Evolutionary conservation across 2,888 invertebrate genomes (phyloP), one percentile per base, ranked within the genome.

Genomic region (Lochmaea capreae): DNA sequence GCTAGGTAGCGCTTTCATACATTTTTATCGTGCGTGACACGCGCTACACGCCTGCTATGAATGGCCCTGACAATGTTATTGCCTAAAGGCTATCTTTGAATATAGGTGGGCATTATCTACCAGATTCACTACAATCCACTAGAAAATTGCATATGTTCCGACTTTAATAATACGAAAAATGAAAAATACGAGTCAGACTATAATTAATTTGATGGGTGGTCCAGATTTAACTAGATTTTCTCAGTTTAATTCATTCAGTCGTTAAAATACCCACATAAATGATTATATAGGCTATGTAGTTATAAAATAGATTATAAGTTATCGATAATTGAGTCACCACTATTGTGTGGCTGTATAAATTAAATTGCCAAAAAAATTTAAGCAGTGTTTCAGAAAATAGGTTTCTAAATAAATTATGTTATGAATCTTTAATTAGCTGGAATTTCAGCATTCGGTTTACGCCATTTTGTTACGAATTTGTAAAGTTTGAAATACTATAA

Each of bases 131-230:
- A 68, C 54, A 67, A 65, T 68, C 67, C 42, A 65, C 72, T 63
- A 72, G 54, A 67, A 72, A 72, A 72, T 72, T 72, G 72, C 72
- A 72, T 65, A 68, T 63, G 71, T 63, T 63, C 67, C 62, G 42
- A 57, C 58, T 63, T 65, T 72, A 72, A 72, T 68, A 61, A 68
- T 72, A 68, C 68, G 18, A 52, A 67, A 72, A 72, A 67, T 67
- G 61, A 72, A 49, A 62, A 72, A 72, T 72, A 62, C 18, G 63
- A 71, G 52, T 71, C 58, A 58, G 65, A 72, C 68, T 72, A 68
- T 72, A 72, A 72, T 72, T 72, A 68, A 54, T 72, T 18, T 43
- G 33, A 72, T 72, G 72, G 72, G 72, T 72, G 72, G 72, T 72
- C 72, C 72, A 63, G 9, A 68, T 63, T 63, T 33, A 72, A 67